Evolutionary conservation across 2,797 vertebrate species (phyloP).

Genomic region (Sebastes matsubarae): DNA sequence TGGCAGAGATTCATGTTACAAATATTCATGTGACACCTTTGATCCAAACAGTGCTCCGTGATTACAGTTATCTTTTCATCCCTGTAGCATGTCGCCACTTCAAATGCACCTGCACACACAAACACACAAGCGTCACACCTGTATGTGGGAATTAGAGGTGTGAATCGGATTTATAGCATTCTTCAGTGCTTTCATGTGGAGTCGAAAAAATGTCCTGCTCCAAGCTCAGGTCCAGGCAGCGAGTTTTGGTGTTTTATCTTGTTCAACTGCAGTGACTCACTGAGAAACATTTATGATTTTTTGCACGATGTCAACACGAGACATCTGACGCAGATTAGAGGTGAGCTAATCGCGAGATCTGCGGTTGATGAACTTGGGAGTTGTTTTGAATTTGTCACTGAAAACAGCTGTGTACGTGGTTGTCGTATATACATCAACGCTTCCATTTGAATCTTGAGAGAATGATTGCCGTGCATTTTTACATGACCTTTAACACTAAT

Average conservation of each 20-base stretch:
- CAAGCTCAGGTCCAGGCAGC: constrained; percentile 38
- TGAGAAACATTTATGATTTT: constrained; percentile 23
- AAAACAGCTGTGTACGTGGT: constrained; percentile 51
- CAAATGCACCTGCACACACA: not conserved
- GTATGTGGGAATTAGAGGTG: constrained; percentile 59
- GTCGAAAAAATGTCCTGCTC: not conserved
- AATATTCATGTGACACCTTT: constrained; percentile 57
- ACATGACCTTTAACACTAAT: constrained; percentile 70
- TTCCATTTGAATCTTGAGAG: constrained; percentile 12
- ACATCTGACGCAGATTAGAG: constrained; percentile 53
- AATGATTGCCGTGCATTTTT: constrained; percentile 50
- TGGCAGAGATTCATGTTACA: constrained; percentile 44
- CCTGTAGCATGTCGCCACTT: constrained; percentile 28
- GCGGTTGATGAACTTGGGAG: constrained; percentile 3
- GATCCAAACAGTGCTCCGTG: constrained; percentile 61
- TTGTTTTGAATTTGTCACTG: constrained; percentile 50
- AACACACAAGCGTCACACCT: constrained; percentile 13
- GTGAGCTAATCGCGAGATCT: constrained; percentile 17
- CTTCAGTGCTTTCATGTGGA: constrained; percentile 40
- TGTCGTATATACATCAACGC: not conserved
- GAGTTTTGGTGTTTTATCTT: not conserved
- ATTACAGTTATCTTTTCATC: constrained; percentile 68
- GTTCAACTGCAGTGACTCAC: not conserved
- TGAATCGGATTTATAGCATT: constrained; percentile 60
- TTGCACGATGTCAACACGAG: not conserved